Base-by-base conservation (phyloP, 2,113 vertebrate species). In the Lasiurus borealis region DNA sequence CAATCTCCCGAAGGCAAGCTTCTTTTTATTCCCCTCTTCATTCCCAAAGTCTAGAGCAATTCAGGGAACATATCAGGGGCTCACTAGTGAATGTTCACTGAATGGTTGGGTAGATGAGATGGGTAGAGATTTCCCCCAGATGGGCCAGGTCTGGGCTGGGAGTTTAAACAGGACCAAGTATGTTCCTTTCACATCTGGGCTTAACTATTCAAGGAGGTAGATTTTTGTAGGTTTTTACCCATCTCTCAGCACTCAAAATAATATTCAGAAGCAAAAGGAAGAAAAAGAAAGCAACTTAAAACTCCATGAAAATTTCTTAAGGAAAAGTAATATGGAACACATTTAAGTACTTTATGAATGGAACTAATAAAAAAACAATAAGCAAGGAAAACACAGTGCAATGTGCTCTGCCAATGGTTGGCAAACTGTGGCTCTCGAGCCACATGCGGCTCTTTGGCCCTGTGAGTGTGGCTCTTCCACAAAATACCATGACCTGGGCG, bases 261-360 rank as follows among this genome's bases (percentile, higher is more conserved):
- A 82, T 69, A 87, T 57, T 50, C 15, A 64, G 84, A 80, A 88
- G 40, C 10, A 85, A 52, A 90, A 85, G 21, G 31, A 89, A 88
- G 50, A 81, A 82, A 93, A 90, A 78, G 16, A 62, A 88, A 94
- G 29, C 23, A 48, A 50, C 7, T 89, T 89, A 57, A 36, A 64
- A 62, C 23, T 85, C 19, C 59, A 31, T 12, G n/a, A 36, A 75
- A 21, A 3, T 75, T 90, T 96, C 75, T 89, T 81, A 90, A 88
- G 66, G 73, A 85, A 95, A 81, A 91, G 50, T 73, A 93, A 48
- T 10, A 72, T 27, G 36, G 64, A 62, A 54, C 0, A 11, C 11
- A 9, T 88, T 88, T 85, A 85, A 90, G 75, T 85, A 72, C 88
- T 75, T 57, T 40, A 64, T 64, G 40, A 94, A 23, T 88, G 25